phyloP scores from a whole-genome alignment of 2,113 vertebrate genomes.

The Pithys albifrons region DNA sequence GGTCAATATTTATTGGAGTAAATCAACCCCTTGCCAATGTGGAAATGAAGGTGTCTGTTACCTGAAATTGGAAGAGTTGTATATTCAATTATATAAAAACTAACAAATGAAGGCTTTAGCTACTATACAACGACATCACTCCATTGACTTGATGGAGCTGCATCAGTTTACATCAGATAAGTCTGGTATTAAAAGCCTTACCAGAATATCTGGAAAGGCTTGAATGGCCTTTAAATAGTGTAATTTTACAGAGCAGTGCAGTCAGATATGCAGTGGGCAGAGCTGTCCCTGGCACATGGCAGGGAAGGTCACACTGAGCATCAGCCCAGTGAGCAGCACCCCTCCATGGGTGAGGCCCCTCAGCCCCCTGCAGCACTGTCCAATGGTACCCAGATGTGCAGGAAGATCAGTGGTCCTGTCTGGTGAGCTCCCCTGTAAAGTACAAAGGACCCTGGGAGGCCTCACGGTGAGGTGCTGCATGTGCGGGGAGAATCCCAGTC shows the following conservation, averaged over 20 bases:
- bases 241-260: accelerated
- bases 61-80: conserved; percentile 32
- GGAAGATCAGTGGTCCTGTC: accelerated
- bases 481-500: background rate
- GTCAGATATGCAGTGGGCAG: background rate
- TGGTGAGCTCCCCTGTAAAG: background rate
- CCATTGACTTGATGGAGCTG: background rate
- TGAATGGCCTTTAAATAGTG: accelerated
- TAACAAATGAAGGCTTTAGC: conserved; percentile 25
- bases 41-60: conserved; percentile 29
- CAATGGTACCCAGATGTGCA: background rate
- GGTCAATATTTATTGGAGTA: conserved; percentile 59
- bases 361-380: accelerated
- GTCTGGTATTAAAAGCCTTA: background rate
- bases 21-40: conserved; percentile 54
- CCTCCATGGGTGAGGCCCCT: background rate
- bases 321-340: background rate
- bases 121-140: background rate
- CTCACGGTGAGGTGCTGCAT: background rate
- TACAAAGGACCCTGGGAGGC: background rate
- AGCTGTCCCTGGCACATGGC: accelerated
- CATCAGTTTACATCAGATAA: background rate
- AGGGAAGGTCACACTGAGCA: background rate
- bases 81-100: conserved; percentile 47
- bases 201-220: background rate